These are phyloP conservation scores for Polyergus mexicanus DNA, from an alignment of 1,140 invertebrate species.

Conservation along the genomic window DNA sequence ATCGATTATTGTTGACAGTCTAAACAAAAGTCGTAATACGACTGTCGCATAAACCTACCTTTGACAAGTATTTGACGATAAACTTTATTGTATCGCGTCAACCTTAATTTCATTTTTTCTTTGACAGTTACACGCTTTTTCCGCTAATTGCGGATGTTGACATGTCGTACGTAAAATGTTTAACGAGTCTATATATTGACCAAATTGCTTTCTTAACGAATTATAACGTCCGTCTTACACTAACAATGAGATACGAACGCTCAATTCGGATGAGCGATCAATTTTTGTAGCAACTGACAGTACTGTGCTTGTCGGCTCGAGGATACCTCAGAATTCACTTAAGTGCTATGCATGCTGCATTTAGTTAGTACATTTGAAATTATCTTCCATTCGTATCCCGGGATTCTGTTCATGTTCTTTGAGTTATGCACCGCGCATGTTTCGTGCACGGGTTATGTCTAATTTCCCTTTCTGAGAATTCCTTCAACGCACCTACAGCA, in stretches of 20 bases:
- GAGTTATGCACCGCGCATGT: conserved; percentile 69
- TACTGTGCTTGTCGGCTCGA: conserved; percentile 61
- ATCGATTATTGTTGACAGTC: conserved; percentile 46
- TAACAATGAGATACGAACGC: neutral
- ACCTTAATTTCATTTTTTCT: conserved; percentile 7
- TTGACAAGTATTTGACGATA: conserved; percentile 20
- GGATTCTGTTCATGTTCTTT: conserved; percentile 55
- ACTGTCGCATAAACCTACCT: neutral
- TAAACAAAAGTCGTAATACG: conserved; percentile 13
- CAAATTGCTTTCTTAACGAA: conserved; percentile 42
- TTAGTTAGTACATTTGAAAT: conserved; percentile 67
- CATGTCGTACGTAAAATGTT: neutral
- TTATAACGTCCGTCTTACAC: conserved; percentile 18
- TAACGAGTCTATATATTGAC: conserved; percentile 1
- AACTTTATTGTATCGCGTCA: conserved; percentile 24
- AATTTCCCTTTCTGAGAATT: conserved; percentile 69
- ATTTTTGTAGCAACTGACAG: conserved; percentile 68
- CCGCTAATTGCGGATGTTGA: conserved; percentile 20
- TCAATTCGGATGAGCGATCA: conserved; percentile 73
- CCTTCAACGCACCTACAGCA: conserved; percentile 28
- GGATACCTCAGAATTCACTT: conserved; percentile 74
- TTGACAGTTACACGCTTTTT: neutral
- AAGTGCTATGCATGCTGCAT: conserved; percentile 59
- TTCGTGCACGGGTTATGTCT: conserved; percentile 60
- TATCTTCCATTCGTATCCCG: conserved; percentile 56